These are phyloP conservation scores for Plecotus auritus DNA, from an alignment of 2,113 vertebrate genomes.

Conservation along the genomic window DNA sequence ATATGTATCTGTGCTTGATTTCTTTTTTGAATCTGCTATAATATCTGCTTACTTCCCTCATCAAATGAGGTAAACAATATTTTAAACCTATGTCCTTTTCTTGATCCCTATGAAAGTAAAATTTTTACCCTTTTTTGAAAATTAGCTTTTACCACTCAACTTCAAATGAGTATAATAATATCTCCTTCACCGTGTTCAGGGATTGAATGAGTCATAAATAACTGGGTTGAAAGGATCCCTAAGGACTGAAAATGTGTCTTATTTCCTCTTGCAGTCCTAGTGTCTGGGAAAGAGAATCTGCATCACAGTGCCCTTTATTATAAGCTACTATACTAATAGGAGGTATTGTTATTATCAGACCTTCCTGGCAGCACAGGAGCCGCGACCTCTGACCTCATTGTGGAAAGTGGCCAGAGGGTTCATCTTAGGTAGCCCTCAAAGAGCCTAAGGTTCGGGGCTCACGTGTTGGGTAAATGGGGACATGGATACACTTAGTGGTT, in stretches of 20 bases:
- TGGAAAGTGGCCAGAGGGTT: constrained; percentile 4
- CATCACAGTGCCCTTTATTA: neutral
- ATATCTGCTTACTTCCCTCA: neutral
- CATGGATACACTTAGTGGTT: neutral
- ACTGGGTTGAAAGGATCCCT: neutral
- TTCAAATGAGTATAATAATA: neutral
- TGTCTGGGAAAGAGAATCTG: neutral
- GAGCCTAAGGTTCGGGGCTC: neutral
- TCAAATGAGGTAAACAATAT: neutral
- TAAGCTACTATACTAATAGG: neutral
- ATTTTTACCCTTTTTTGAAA: neutral
- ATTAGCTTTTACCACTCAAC: neutral
- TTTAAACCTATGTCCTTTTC: neutral
- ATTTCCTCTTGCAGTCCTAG: neutral
- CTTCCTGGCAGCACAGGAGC: neutral
- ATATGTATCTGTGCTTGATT: neutral
- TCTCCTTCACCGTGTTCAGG: neutral
- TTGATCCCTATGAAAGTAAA: neutral
- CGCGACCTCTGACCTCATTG: constrained; percentile 12
- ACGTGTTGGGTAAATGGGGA: neutral
- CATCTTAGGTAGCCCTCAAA: constrained; percentile 7
- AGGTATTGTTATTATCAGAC: neutral
- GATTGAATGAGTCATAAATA: neutral
- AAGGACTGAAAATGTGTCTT: neutral
- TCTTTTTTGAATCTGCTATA: neutral